Evolutionary conservation across 2,797 vertebrate species (phyloP).

Genomic region (Sebastes iracundus): DNA sequence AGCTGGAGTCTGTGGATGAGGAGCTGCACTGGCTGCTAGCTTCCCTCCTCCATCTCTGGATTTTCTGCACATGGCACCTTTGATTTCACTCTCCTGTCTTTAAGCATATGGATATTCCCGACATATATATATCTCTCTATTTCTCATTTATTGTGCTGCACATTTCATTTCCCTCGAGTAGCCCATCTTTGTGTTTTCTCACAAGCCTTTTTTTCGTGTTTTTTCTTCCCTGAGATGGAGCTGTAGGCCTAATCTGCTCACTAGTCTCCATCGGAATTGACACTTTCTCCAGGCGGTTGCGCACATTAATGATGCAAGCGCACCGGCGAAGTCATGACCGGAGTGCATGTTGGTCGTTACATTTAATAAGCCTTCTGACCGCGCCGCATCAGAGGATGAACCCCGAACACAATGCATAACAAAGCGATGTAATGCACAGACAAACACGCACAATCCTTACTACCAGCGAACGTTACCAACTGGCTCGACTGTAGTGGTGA

Average conservation of each 20-base stretch:
- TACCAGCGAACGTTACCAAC: constrained; percentile 57
- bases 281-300: constrained; percentile 30
- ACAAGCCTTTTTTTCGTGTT: neutral
- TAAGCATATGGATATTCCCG: constrained; percentile 18
- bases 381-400: constrained; percentile 34
- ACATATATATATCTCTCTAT: constrained; percentile 10
- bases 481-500: constrained; percentile 67
- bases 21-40: constrained; percentile 42
- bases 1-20: constrained; percentile 28
- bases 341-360: constrained; percentile 23
- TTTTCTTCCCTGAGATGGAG: constrained; percentile 22
- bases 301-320: constrained; percentile 40
- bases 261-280: constrained; percentile 21
- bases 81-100: constrained; percentile 41
- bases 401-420: constrained; percentile 46
- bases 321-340: constrained; percentile 8
- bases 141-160: neutral
- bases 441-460: constrained; percentile 30
- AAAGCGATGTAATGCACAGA: constrained; percentile 54
- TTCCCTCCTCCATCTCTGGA: constrained; percentile 34
- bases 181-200: constrained; percentile 34
- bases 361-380: constrained; percentile 57
- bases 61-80: constrained; percentile 24
- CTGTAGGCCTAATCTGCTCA: constrained; percentile 36
- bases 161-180: neutral